Conservation (phyloP, 2,797 vertebrate species). For the Takifugu ocellatus region DNA sequence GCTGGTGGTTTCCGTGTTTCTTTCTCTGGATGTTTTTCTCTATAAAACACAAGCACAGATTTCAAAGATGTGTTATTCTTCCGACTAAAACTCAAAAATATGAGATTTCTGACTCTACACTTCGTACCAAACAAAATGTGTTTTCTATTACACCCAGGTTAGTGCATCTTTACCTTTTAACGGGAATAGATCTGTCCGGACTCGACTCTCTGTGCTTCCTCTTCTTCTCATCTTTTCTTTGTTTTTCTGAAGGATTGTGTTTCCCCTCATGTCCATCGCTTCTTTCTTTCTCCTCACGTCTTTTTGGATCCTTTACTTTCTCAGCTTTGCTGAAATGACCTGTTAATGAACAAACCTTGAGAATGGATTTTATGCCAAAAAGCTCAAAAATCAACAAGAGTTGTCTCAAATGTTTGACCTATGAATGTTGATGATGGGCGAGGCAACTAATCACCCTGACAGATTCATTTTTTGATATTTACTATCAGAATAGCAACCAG, state of each 20-base stretch:
- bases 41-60: conserved; percentile 17
- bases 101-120: not conserved
- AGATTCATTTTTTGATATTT: no score
- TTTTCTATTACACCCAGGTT: not conserved
- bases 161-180: not conserved
- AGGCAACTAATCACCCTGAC: no score
- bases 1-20: conserved; percentile 57
- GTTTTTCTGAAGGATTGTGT: conserved; percentile 55
- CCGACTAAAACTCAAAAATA: no score
- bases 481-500: no score
- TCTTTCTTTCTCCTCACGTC: conserved; percentile 37
- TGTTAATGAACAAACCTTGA: conserved; percentile 28
- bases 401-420: no score
- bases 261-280: conserved; percentile 50
- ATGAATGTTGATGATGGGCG: no score
- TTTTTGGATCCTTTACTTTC: conserved; percentile 56
- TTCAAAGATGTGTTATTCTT: not conserved
- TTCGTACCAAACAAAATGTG: no score
- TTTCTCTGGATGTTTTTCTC: conserved; percentile 71
- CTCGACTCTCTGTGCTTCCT: conserved; percentile 71
- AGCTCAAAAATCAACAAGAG: no score
- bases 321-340: conserved; percentile 74
- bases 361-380: not conserved
- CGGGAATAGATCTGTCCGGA: conserved; percentile 55
- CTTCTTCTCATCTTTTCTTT: conserved; percentile 64